phyloP scores from a whole-genome alignment of 2,888 invertebrate genomes.

The Xestia rhomboidea region DNA sequence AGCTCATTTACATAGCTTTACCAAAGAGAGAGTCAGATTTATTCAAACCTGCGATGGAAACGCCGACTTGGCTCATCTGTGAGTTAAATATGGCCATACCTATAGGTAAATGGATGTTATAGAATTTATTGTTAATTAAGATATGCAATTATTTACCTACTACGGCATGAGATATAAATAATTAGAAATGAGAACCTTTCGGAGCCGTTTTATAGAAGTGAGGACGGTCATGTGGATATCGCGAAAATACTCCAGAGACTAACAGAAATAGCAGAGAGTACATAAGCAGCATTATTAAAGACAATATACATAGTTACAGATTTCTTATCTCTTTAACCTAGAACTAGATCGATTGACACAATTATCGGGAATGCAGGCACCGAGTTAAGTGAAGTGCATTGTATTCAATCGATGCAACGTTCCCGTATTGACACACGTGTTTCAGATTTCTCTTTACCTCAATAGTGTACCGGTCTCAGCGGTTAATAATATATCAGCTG shows the following conservation, averaged over 20 bases:
- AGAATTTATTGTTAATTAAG: not conserved
- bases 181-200: not conserved
- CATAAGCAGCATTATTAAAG: not conserved
- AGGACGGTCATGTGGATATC: not conserved
- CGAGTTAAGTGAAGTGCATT: slow-evolving; percentile 65
- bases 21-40: slow-evolving; percentile 37
- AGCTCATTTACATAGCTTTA: slow-evolving; percentile 28
- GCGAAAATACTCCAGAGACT: not conserved
- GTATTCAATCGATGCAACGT: slow-evolving; percentile 70
- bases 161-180: not conserved
- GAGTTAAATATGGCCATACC: not conserved
- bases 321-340: slow-evolving; percentile 50
- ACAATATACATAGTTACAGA: slow-evolving; percentile 1
- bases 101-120: not conserved
- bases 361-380: slow-evolving; percentile 52
- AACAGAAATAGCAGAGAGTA: not conserved
- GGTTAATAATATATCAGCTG: slow-evolving; percentile 80
- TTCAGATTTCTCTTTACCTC: slow-evolving; percentile 81
- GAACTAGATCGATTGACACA: slow-evolving; percentile 59
- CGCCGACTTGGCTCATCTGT: slow-evolving; percentile 4
- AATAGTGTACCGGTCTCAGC: slow-evolving; percentile 78
- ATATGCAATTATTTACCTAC: slow-evolving; percentile 6
- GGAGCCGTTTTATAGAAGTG: not conserved
- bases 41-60: slow-evolving; percentile 16
- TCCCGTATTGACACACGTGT: slow-evolving; percentile 69